Percentiles rank a stretch among this genome's conserved stretches.
Conservation (phyloP, 2,888 invertebrate genomes). For the Agriopis aurantiaria region DNA sequence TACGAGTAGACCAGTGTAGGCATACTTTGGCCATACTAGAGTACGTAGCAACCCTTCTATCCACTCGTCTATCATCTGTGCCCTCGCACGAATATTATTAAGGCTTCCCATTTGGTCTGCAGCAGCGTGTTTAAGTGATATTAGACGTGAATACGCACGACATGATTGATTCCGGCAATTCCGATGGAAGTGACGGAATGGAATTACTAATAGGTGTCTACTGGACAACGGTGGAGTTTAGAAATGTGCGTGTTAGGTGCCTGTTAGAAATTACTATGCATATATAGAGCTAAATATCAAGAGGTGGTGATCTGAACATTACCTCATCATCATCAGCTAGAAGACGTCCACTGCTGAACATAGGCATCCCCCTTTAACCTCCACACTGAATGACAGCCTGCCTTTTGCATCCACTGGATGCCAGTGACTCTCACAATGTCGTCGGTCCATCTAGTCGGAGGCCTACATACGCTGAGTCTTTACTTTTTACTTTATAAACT, state of each 20-base stretch:
- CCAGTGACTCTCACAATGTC: too few species aligned
- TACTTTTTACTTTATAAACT: too few species aligned
- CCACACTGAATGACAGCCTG: too few species aligned
- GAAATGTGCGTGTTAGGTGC: background rate
- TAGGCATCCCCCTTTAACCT: too few species aligned
- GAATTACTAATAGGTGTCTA: conserved; percentile 23
- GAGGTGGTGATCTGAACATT: too few species aligned
- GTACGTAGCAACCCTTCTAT: background rate
- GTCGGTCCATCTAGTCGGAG: too few species aligned
- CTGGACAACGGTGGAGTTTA: conserved; percentile 13
- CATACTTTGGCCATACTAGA: background rate
- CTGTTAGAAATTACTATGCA: background rate
- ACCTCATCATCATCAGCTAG: too few species aligned
- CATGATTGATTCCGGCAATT: conserved; percentile 80
- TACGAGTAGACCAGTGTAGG: background rate
- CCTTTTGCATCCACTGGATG: too few species aligned
- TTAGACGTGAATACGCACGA: conserved; percentile 73
- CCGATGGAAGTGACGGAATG: conserved; percentile 31
- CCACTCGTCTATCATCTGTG: conserved; percentile 51
- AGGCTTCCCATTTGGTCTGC: conserved; percentile 76
- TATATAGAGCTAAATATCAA: too few species aligned
- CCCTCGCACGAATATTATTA: conserved; percentile 69
- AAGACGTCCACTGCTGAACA: too few species aligned
- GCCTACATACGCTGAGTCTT: too few species aligned
- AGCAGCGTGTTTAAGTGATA: conserved; percentile 80